These are phyloP conservation scores for Ibidorhyncha struthersii DNA, from an alignment of 2,113 vertebrate genomes.

Conservation along the genomic window DNA sequence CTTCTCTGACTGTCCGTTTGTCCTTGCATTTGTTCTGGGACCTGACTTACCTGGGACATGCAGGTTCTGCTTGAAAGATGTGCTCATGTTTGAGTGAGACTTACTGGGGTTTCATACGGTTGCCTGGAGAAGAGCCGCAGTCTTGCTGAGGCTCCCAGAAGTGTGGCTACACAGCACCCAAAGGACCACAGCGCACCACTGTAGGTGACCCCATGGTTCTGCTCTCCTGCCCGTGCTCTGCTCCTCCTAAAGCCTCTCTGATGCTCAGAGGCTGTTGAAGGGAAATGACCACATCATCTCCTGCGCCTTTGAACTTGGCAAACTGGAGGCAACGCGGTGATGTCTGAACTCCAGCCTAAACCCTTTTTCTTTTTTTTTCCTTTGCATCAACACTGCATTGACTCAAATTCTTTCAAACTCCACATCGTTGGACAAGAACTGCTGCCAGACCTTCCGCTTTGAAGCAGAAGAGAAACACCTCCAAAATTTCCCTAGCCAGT, in stretches of 20 bases:
- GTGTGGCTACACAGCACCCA: background rate
- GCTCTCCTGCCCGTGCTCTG: background rate
- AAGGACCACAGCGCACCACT: background rate
- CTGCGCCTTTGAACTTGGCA: background rate
- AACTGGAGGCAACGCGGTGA: background rate
- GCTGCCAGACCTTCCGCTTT: slow-evolving; percentile 15
- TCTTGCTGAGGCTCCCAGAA: background rate
- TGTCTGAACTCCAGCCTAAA: background rate
- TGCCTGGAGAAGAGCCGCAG: background rate
- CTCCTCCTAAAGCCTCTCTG: background rate
- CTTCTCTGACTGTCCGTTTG: background rate
- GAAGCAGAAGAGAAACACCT: slow-evolving; percentile 22
- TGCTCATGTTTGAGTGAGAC: background rate
- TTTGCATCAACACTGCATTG: background rate
- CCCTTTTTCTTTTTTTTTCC: background rate
- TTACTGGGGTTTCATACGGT: rapidly evolving
- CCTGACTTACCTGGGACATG: background rate
- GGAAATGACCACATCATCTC: background rate
- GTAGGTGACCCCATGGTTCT: background rate
- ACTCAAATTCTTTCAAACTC: background rate
- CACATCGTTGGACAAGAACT: background rate
- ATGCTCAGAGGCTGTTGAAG: background rate
- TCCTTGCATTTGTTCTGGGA: background rate
- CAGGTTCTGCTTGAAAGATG: background rate
- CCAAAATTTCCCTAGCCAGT: background rate